A percentile compares a stretch with the other conserved stretches of the same genome.
phyloP scores from a whole-genome alignment of 1,140 invertebrate genomes.

The Hyles vespertilio region DNA sequence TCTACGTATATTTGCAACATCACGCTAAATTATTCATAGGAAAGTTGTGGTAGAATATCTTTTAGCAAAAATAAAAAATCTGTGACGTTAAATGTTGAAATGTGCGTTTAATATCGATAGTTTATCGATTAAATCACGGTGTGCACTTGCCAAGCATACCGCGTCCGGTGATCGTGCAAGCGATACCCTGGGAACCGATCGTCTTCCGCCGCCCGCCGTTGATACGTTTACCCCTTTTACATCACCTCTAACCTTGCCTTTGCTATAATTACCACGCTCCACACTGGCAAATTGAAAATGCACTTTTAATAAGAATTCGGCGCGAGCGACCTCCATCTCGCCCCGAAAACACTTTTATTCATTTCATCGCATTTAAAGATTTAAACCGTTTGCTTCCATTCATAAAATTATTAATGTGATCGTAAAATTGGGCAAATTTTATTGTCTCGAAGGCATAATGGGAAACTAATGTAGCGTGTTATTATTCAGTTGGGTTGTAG shows the following conservation, averaged over 20 bases:
- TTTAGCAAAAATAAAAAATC: too few species aligned
- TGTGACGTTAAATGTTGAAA: too few species aligned
- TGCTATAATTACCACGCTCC: constrained; percentile 11
- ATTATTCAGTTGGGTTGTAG: constrained; percentile 73
- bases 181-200: constrained; percentile 61
- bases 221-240: constrained; percentile 22
- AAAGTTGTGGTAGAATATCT: too few species aligned
- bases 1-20: too few species aligned
- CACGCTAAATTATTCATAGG: too few species aligned
- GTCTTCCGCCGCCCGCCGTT: constrained; percentile 43
- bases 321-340: constrained; percentile 43
- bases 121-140: too few species aligned
- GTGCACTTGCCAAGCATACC: constrained; percentile 5
- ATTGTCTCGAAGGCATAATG: constrained; percentile 75
- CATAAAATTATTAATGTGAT: constrained; percentile 76
- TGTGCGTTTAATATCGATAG: too few species aligned
- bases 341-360: constrained; percentile 51
- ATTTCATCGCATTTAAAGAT: constrained; percentile 58
- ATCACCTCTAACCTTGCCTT: constrained; percentile 22
- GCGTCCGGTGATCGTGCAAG: constrained; percentile 58
- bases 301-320: constrained; percentile 31
- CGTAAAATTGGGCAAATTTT: constrained; percentile 75
- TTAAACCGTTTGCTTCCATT: constrained; percentile 70
- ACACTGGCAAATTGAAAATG: constrained; percentile 14
- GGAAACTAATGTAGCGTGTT: constrained; percentile 76